phyloP scores from a whole-genome alignment of 2,888 invertebrate species.

The Chymomyza amoena region DNA sequence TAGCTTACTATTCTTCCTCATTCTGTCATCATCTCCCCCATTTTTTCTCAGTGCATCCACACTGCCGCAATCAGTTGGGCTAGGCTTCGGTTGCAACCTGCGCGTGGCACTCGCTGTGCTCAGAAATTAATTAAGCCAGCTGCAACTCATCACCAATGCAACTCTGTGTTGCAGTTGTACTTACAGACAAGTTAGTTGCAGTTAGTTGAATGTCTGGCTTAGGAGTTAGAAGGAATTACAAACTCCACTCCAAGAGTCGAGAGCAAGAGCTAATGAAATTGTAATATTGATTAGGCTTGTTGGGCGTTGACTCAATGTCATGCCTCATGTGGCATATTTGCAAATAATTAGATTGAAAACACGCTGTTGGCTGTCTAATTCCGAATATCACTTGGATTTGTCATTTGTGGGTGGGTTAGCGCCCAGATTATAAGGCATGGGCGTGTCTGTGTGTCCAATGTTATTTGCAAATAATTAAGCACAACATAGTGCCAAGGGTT shows the following conservation, averaged over 20 bases:
- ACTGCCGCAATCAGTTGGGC: neutral
- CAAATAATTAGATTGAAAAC: slow-evolving; percentile 59
- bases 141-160: slow-evolving; percentile 9
- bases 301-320: neutral
- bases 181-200: neutral
- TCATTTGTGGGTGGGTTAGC: slow-evolving; percentile 34
- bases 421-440: neutral
- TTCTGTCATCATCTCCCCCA: neutral
- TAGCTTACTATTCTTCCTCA: too few species aligned
- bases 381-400: slow-evolving; percentile 26
- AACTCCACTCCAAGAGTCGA: slow-evolving; percentile 18
- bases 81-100: slow-evolving; percentile 17
- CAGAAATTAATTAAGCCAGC: slow-evolving; percentile 67
- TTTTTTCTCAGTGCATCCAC: neutral
- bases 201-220: neutral
- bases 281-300: slow-evolving; percentile 43
- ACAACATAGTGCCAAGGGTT: slow-evolving; percentile 17
- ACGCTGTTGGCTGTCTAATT: slow-evolving; percentile 6
- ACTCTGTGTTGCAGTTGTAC: neutral
- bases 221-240: neutral
- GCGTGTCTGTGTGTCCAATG: slow-evolving; percentile 29
- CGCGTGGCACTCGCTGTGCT: slow-evolving; percentile 59
- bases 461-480: slow-evolving; percentile 53
- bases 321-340: slow-evolving; percentile 50
- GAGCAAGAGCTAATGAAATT: slow-evolving; percentile 56